Percentiles rank a stretch among this genome's conserved stretches.
These are phyloP conservation scores for Hassar affinis DNA, from an alignment of 2,113 vertebrate species.

Conservation along the genomic window DNA sequence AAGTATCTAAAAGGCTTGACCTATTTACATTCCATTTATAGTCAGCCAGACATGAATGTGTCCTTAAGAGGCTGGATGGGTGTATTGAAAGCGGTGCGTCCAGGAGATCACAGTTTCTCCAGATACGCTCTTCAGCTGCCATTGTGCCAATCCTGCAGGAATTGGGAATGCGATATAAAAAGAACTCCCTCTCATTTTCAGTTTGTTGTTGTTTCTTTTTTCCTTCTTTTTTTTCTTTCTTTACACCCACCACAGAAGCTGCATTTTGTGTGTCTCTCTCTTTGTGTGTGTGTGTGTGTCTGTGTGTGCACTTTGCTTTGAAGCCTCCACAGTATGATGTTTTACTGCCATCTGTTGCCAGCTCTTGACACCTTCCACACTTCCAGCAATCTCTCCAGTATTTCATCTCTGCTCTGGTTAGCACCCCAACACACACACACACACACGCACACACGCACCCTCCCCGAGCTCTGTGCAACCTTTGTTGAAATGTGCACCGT, in stretches of 20 bases:
- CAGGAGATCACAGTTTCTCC: constrained; percentile 12
- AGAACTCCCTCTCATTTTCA: constrained; percentile 40
- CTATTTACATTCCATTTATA: constrained; percentile 43
- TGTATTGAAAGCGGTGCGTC: not conserved
- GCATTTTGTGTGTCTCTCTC: constrained; percentile 30
- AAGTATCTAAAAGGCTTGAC: constrained; percentile 42
- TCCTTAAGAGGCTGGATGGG: constrained; percentile 11
- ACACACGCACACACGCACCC: too few relatives aligned
- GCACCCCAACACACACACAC: too few relatives aligned
- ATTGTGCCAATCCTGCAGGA: constrained; percentile 39
- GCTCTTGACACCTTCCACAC: constrained; percentile 64
- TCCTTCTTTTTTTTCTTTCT: not conserved
- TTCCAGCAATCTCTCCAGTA: not conserved
- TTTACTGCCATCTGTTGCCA: constrained; percentile 94
- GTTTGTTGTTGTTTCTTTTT: constrained; percentile 15
- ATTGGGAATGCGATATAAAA: not conserved
- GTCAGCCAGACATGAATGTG: constrained; percentile 24
- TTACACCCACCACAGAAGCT: constrained; percentile 32
- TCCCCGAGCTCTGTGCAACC: not conserved
- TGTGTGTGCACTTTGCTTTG: not conserved
- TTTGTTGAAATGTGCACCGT: constrained; percentile 4
- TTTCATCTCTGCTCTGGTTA: not conserved
- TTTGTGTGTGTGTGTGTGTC: constrained; percentile 9
- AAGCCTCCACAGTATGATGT: constrained; percentile 65
- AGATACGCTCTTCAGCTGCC: constrained; percentile 2